Percentiles rank a stretch among this genome's conserved stretches.
These are phyloP conservation scores for Corvus hawaiiensis DNA, from an alignment of 2,113 vertebrate species.

Conservation along the genomic window DNA sequence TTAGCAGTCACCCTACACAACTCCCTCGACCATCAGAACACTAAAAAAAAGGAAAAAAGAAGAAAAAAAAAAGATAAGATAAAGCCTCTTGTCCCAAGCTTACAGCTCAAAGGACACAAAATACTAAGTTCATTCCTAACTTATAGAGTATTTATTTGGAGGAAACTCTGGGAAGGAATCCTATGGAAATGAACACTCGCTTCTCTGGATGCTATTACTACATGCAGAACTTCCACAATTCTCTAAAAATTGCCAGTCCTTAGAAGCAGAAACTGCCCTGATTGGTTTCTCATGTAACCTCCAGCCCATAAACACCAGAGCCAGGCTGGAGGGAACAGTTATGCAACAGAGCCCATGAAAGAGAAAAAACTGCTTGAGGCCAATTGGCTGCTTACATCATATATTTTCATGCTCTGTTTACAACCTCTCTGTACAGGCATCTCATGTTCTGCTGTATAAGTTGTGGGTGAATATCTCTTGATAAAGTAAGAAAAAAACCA, in stretches of 20 bases:
- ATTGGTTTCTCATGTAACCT: background rate
- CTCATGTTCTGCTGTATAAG: background rate
- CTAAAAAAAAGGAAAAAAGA: rapidly evolving
- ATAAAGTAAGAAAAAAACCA: background rate
- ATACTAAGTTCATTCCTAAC: background rate
- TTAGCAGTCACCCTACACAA: background rate
- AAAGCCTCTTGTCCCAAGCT: background rate
- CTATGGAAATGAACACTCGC: background rate
- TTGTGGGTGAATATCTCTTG: background rate
- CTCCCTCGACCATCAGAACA: background rate
- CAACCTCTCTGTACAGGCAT: background rate
- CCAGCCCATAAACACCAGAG: background rate
- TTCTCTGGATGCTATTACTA: background rate
- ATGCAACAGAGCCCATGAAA: constrained; percentile 9
- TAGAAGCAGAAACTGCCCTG: background rate
- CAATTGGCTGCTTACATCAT: constrained; percentile 28
- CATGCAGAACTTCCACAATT: background rate
- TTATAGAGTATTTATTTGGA: background rate
- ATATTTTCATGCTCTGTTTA: constrained; percentile 55
- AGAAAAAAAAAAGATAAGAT: background rate
- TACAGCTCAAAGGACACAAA: background rate
- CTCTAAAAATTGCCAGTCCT: background rate
- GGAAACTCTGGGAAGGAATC: background rate
- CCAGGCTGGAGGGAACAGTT: constrained; percentile 23
- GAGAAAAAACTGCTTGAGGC: constrained; percentile 17